Evolutionary conservation across 64 coral and sea anemone genomes (phyloP).

Genomic region (Stylophora pistillata): DNA sequence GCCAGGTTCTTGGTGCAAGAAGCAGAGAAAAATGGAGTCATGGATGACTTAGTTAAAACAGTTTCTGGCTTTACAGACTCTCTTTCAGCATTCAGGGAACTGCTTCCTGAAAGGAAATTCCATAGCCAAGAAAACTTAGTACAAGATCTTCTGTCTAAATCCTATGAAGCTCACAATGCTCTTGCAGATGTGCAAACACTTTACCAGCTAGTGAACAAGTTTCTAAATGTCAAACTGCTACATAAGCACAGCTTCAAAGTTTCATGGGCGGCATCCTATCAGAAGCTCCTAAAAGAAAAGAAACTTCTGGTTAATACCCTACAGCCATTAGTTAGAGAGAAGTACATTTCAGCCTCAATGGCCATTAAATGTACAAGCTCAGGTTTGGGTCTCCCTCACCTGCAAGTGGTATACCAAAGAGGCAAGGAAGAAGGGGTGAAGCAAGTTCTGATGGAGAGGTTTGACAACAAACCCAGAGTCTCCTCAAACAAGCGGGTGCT

Average conservation of each 20-base stretch:
- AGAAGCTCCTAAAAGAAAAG: no score
- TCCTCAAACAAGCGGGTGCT: no score
- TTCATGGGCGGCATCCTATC: not conserved
- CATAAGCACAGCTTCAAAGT: not conserved
- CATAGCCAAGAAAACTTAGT: not conserved
- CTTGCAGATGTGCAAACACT: not conserved
- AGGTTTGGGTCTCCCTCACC: no score
- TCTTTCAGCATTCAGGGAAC: conserved; percentile 49
- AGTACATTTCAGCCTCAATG: no score
- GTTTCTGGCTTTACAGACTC: conserved; percentile 62
- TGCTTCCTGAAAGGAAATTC: conserved; percentile 20
- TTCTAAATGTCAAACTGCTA: not conserved
- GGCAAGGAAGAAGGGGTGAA: no score
- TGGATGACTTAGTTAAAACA: not conserved
- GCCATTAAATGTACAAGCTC: no score
- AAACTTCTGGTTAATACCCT: no score
- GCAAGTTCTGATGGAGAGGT: no score
- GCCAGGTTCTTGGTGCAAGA: conserved; percentile 60
- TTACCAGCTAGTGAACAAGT: not conserved
- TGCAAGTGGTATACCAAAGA: no score
- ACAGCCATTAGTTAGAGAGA: no score
- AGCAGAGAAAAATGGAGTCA: not conserved
- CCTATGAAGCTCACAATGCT: not conserved
- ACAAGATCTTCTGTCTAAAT: not conserved
- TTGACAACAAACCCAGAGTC: no score